Percentiles rank a stretch among this genome's conserved stretches.
Conservation (phyloP, 2,888 invertebrate genomes). For the Poecilus cupreus region DNA sequence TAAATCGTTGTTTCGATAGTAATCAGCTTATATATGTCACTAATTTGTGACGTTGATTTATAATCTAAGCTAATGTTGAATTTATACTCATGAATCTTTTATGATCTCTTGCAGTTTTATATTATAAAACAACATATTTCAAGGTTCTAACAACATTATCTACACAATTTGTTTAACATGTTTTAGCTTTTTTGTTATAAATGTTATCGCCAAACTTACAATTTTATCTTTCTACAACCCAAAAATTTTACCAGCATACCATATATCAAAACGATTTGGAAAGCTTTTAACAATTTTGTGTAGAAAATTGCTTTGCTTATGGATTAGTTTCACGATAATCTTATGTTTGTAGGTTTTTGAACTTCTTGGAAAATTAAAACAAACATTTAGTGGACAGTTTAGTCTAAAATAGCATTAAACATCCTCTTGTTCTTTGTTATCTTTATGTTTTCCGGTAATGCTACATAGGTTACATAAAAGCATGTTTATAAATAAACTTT, state of each 20-base stretch:
- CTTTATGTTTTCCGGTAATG: constrained; percentile 44
- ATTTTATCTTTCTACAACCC: too few species aligned
- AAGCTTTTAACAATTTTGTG: too few species aligned
- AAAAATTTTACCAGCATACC: too few species aligned
- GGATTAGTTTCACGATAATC: too few species aligned
- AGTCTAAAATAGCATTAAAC: constrained; percentile 34
- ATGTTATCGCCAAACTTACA: too few species aligned
- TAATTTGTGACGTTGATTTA: constrained; percentile 1
- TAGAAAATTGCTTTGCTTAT: too few species aligned
- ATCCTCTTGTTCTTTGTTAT: constrained; percentile 49
- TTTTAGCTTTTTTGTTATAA: too few species aligned
- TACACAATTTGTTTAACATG: too few species aligned
- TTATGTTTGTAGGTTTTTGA: constrained; percentile 12
- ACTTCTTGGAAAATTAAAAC: constrained; percentile 17
- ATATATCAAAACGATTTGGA: too few species aligned
- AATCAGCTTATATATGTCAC: not conserved
- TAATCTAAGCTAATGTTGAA: not conserved
- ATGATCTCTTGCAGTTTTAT: too few species aligned
- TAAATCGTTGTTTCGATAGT: constrained; percentile 9
- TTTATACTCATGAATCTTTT: not conserved
- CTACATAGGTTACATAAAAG: not conserved
- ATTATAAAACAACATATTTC: too few species aligned
- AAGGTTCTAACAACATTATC: too few species aligned
- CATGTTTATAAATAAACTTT: constrained; percentile 26
- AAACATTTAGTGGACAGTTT: constrained; percentile 23